phyloP scores from a whole-genome alignment of 2,888 invertebrate genomes.

The Girardia tigrina region DNA sequence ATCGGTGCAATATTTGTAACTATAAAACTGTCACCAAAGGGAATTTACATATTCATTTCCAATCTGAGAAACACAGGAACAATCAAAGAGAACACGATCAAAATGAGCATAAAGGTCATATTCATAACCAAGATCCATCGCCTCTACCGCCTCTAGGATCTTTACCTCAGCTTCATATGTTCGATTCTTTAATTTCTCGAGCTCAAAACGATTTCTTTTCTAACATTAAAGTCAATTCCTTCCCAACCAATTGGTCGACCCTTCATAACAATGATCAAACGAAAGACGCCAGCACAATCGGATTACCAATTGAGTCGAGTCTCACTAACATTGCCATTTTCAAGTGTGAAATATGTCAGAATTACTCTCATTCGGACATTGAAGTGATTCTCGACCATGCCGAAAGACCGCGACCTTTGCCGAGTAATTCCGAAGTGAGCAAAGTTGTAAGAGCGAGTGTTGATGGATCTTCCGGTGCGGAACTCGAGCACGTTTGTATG shows the following conservation, averaged over 20 bases:
- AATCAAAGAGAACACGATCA: constrained; percentile 62
- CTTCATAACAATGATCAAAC: constrained; percentile 15
- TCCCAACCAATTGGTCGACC: background rate
- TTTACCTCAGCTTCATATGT: constrained; percentile 1
- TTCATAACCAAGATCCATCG: background rate
- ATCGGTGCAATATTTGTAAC: constrained; percentile 80
- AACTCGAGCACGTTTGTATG: constrained; percentile 58
- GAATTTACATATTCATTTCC: constrained; percentile 98
- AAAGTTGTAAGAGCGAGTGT: background rate
- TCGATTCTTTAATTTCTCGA: background rate
- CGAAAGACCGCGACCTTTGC: background rate
- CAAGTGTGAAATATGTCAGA: background rate
- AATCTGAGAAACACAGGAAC: constrained; percentile 96
- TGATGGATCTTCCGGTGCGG: background rate
- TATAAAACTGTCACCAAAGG: constrained; percentile 99
- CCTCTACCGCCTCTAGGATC: background rate
- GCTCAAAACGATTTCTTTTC: background rate
- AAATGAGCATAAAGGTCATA: constrained; percentile 24
- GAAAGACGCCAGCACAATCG: background rate
- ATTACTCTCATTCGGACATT: background rate
- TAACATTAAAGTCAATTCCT: background rate
- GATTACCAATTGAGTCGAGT: background rate
- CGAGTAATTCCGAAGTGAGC: constrained; percentile 12
- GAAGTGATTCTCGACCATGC: constrained; percentile 7
- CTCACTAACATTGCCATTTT: constrained; percentile 2